phyloP scores from a whole-genome alignment of 2,113 vertebrate species.

The Calidris pugnax region DNA sequence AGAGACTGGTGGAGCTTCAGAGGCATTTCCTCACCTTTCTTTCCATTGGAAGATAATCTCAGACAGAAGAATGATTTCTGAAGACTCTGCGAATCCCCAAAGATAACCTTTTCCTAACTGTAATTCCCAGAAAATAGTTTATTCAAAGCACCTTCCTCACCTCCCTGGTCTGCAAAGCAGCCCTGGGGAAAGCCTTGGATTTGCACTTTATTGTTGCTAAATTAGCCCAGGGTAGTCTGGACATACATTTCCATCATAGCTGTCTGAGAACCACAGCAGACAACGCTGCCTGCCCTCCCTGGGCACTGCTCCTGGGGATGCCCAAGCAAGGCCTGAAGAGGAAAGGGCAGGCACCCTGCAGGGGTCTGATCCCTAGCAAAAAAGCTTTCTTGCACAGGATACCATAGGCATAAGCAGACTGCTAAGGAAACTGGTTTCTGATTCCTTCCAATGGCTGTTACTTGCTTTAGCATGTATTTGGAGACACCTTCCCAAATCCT shows the following conservation, averaged over 20 bases:
- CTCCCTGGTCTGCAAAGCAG: neutral
- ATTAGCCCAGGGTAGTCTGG: neutral
- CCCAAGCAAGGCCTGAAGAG: neutral
- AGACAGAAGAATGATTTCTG: neutral
- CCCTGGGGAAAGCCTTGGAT: neutral
- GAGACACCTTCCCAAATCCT: neutral
- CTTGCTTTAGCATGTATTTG: neutral
- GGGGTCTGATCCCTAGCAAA: neutral
- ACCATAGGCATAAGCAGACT: neutral
- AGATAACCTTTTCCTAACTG: neutral
- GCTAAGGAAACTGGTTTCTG: neutral
- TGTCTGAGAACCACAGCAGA: neutral
- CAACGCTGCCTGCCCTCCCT: neutral
- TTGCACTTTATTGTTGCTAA: neutral
- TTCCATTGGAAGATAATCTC: neutral
- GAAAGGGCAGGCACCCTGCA: neutral
- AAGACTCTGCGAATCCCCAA: neutral
- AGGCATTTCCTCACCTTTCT: neutral
- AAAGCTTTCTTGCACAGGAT: neutral
- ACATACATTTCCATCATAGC: neutral
- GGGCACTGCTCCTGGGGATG: neutral
- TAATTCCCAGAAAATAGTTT: neutral
- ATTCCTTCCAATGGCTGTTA: neutral
- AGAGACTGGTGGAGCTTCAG: neutral
- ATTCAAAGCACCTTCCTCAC: neutral